A percentile compares a stretch with the other conserved stretches of the same genome.
phyloP scores from a whole-genome alignment of 1,140 invertebrate species.

The Bombus consobrinus region DNA sequence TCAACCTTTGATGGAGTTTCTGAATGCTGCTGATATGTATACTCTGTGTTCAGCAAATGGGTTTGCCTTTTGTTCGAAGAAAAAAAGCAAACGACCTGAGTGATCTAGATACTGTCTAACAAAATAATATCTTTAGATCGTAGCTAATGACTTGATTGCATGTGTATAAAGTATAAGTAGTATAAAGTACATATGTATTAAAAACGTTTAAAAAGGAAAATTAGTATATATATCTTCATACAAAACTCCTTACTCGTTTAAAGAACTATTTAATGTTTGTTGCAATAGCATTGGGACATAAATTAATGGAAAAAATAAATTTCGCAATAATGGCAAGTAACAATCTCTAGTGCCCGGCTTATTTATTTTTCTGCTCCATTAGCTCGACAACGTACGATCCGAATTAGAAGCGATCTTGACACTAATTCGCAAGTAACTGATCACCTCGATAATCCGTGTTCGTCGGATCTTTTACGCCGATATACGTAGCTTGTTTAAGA shows the following conservation, averaged over 20 bases:
- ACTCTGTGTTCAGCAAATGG: neutral
- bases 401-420: conserved; percentile 54
- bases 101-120: neutral
- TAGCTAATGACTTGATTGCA: neutral
- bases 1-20: conserved; percentile 26
- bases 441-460: conserved; percentile 34
- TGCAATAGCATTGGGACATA: neutral
- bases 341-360: neutral
- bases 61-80: neutral
- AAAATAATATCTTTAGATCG: neutral
- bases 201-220: neutral
- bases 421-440: conserved; percentile 61
- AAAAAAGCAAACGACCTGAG: neutral
- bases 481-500: neutral
- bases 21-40: neutral
- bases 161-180: no score
- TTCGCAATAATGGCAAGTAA: neutral
- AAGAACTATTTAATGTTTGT: neutral
- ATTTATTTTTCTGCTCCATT: neutral
- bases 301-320: neutral
- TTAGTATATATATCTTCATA: no score
- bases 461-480: neutral
- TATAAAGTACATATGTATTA: no score
- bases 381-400: neutral
- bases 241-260: neutral